Evolutionary conservation across 2,888 invertebrate genomes (phyloP).

Genomic region (Bembecia ichneumoniformis): DNA sequence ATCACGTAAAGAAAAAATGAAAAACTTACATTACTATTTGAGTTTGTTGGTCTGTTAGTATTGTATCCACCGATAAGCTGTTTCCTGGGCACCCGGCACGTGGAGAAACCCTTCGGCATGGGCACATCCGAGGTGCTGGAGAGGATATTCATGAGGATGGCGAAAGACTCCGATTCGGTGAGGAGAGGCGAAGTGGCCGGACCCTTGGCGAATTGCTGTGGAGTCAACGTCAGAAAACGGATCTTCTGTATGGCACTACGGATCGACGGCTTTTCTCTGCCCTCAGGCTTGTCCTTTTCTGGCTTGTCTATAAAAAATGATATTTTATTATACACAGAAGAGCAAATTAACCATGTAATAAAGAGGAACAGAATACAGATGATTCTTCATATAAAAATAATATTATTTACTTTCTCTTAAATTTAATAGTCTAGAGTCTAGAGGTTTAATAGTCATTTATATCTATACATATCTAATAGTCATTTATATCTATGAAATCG

Average conservation of each 20-base stretch:
- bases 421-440: too few species aligned
- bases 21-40: too few species aligned
- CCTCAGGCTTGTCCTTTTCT: conserved; percentile 17
- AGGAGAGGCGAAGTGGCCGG: conserved; percentile 83
- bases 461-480: too few species aligned
- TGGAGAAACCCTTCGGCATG: conserved; percentile 83
- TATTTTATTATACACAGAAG: too few species aligned
- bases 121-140: conserved; percentile 77
- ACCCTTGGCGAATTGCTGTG: conserved; percentile 87
- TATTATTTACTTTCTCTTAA: too few species aligned
- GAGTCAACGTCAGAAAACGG: conserved; percentile 83
- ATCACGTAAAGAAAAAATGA: too few species aligned
- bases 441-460: too few species aligned
- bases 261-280: conserved; percentile 52
- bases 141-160: conserved; percentile 86
- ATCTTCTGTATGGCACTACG: conserved; percentile 82
- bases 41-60: background rate
- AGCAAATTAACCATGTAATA: too few species aligned
- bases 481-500: too few species aligned
- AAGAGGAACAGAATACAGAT: too few species aligned
- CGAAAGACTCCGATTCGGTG: conserved; percentile 82
- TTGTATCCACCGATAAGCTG: conserved; percentile 36
- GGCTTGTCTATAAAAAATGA: background rate
- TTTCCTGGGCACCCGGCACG: conserved; percentile 58
- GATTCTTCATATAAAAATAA: too few species aligned